Conservation (phyloP, 2,888 invertebrate genomes). For the Ennomos quercinarius region DNA sequence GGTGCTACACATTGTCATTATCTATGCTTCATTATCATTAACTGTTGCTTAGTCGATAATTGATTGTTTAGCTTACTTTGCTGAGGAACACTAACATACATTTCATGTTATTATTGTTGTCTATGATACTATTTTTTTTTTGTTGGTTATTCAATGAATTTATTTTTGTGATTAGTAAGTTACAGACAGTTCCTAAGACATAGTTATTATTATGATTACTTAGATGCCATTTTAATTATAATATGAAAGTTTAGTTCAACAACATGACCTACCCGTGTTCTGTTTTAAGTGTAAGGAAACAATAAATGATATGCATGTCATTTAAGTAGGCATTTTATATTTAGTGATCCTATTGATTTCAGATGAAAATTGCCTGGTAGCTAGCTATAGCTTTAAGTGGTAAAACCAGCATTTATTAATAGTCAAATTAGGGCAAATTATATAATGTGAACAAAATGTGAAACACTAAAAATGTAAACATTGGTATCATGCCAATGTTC, state of each 20-base stretch:
- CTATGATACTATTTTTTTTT: slow-evolving; percentile 30
- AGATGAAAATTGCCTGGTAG: slow-evolving; percentile 37
- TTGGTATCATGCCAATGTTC: too few relatives aligned
- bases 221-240: slow-evolving; percentile 75
- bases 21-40: background rate
- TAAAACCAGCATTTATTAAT: slow-evolving; percentile 53
- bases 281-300: slow-evolving; percentile 49
- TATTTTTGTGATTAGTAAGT: slow-evolving; percentile 62
- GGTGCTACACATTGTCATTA: slow-evolving; percentile 38
- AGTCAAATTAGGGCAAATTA: slow-evolving; percentile 36
- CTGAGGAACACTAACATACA: slow-evolving; percentile 16
- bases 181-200: slow-evolving; percentile 79
- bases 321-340: slow-evolving; percentile 11
- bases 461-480: background rate
- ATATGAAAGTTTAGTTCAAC: slow-evolving; percentile 44
- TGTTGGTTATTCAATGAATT: slow-evolving; percentile 25
- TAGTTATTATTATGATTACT: slow-evolving; percentile 52
- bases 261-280: slow-evolving; percentile 56
- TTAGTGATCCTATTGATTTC: slow-evolving; percentile 10
- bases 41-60: slow-evolving; percentile 8
- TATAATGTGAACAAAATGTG: slow-evolving; percentile 47
- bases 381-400: slow-evolving; percentile 53
- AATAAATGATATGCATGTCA: slow-evolving; percentile 17
- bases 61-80: slow-evolving; percentile 18
- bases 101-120: slow-evolving; percentile 34